Evolutionary conservation across 37 sponge, comb jelly and placozoan species (phyloP).

Genomic region (Tethya wilhelma): DNA sequence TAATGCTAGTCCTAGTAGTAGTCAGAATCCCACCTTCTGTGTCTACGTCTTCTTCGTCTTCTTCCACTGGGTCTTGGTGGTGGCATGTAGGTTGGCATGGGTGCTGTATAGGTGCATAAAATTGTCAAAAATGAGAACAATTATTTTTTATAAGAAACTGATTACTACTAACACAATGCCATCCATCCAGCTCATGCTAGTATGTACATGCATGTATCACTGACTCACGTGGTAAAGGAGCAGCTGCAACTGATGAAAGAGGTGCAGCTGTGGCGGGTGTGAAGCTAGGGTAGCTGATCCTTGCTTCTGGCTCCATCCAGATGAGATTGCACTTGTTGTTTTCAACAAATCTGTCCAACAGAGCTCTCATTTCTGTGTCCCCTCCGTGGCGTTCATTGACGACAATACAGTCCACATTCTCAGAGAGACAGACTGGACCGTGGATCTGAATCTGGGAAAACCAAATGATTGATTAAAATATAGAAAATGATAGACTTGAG

Average conservation of each 20-base stretch:
- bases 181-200: neutral
- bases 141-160: no score
- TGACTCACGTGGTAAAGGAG: conserved; percentile 1
- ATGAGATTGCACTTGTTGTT: conserved; percentile 78
- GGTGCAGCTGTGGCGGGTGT: neutral
- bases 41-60: no score
- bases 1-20: no score
- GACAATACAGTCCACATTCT: conserved; percentile 83
- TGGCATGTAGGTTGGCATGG: no score
- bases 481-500: neutral
- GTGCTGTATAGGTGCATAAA: no score
- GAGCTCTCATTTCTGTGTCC: conserved; percentile 28
- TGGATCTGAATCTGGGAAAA: conserved; percentile 67
- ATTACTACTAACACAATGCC: no score
- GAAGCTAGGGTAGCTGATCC: neutral
- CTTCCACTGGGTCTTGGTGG: no score
- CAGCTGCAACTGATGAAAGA: neutral
- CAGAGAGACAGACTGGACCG: conserved; percentile 76
- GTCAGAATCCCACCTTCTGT: no score
- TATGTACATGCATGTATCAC: no score
- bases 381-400: conserved; percentile 47
- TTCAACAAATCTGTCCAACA: conserved; percentile 57
- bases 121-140: no score
- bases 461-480: no score
- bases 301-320: conserved; percentile 59